phyloP scores from a whole-genome alignment of 2,113 vertebrate species.

The Rhagologus leucostigma region DNA sequence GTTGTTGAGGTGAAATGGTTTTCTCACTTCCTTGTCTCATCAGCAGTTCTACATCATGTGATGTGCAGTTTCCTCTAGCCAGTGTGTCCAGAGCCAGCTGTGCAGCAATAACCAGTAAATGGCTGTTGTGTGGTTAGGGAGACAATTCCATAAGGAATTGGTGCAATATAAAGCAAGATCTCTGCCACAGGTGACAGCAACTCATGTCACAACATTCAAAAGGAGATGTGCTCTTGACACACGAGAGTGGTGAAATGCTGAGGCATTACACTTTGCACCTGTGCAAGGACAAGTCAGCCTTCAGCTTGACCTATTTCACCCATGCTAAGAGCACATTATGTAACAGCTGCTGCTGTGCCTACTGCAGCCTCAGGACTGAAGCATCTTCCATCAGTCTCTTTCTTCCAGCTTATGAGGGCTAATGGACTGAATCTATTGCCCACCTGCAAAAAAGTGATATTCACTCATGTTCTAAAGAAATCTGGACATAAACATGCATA shows the following conservation, averaged over 20 bases:
- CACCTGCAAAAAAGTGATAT: neutral
- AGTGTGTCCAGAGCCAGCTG: neutral
- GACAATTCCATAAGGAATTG: neutral
- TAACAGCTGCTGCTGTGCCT: neutral
- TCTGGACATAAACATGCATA: neutral
- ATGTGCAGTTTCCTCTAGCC: neutral
- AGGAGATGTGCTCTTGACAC: neutral
- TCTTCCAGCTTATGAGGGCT: neutral
- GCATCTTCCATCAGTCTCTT: neutral
- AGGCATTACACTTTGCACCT: neutral
- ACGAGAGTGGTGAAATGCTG: neutral
- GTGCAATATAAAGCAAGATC: neutral
- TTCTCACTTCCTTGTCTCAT: neutral
- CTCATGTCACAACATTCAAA: neutral
- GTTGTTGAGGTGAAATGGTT: neutral
- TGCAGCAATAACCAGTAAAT: neutral
- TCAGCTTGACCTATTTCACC: neutral
- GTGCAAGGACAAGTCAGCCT: neutral
- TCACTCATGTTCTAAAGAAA: neutral
- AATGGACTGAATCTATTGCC: neutral
- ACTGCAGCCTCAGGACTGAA: neutral
- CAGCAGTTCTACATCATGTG: neutral
- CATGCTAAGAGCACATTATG: neutral
- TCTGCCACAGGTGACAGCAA: neutral
- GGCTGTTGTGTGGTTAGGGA: neutral